Evolutionary conservation across 2,113 vertebrate genomes (phyloP).

Genomic region (Zapus hudsonius): DNA sequence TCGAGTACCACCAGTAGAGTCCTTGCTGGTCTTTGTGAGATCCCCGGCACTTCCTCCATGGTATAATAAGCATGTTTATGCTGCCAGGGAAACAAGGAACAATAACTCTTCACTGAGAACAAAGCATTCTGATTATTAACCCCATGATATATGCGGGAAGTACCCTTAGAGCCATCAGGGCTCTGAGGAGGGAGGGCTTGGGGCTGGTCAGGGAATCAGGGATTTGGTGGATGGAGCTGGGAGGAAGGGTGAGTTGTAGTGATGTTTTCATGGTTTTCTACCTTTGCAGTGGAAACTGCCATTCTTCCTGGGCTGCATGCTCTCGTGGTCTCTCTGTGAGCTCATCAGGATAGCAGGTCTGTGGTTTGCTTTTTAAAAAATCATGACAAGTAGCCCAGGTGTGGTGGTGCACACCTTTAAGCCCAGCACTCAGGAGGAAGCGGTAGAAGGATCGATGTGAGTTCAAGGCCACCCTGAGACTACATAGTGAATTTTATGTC

Average conservation of each 20-base stretch:
- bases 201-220: background rate
- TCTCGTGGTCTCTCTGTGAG: background rate
- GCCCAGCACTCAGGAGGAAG: too few relatives aligned
- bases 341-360: background rate
- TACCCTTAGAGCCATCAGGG: background rate
- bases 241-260: background rate
- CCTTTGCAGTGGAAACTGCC: background rate
- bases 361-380: too few relatives aligned
- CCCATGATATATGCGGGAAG: background rate
- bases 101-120: background rate
- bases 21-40: background rate
- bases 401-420: too few relatives aligned
- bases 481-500: too few relatives aligned
- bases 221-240: background rate
- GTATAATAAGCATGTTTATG: background rate
- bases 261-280: conserved; percentile 1
- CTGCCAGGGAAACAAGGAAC: background rate
- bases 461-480: too few relatives aligned
- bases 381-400: too few relatives aligned
- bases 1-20: background rate
- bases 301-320: background rate
- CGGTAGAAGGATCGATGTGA: too few relatives aligned
- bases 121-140: background rate
- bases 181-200: background rate
- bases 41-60: background rate